Evolutionary conservation across 2,797 vertebrate species (phyloP).

Genomic region (Hybognathus amarus): DNA sequence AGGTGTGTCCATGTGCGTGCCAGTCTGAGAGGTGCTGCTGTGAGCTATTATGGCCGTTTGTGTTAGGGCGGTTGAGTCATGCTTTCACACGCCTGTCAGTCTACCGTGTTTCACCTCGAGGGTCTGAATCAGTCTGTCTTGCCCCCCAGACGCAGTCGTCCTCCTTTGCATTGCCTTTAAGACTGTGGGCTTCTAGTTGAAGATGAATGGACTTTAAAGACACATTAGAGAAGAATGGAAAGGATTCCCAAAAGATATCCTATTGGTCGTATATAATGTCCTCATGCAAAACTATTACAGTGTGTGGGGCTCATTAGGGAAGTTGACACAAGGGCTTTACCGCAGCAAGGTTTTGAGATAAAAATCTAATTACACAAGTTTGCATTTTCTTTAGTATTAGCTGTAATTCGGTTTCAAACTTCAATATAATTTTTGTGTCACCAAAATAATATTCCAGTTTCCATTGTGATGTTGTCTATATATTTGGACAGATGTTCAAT

Average conservation of each 20-base stretch:
- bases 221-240: conserved; percentile 35
- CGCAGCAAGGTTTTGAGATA: neutral
- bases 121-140: conserved; percentile 14
- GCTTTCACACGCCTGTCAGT: neutral
- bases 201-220: conserved; percentile 54
- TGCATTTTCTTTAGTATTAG: neutral
- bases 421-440: neutral
- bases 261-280: neutral
- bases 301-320: neutral
- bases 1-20: conserved; percentile 18
- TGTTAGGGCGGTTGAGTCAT: neutral
- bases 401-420: neutral
- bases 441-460: neutral
- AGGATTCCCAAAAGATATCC: conserved; percentile 33
- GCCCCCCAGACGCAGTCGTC: neutral
- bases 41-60: conserved; percentile 11
- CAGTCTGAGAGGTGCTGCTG: neutral
- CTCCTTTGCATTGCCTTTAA: conserved; percentile 17
- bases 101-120: neutral
- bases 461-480: neutral
- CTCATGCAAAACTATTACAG: conserved; percentile 6
- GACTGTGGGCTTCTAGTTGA: conserved; percentile 33
- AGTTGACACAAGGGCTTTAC: neutral
- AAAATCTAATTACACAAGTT: neutral
- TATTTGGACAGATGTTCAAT: neutral